phyloP scores from a whole-genome alignment of 2,797 vertebrate species.

The Halcyon leucocephala region DNA sequence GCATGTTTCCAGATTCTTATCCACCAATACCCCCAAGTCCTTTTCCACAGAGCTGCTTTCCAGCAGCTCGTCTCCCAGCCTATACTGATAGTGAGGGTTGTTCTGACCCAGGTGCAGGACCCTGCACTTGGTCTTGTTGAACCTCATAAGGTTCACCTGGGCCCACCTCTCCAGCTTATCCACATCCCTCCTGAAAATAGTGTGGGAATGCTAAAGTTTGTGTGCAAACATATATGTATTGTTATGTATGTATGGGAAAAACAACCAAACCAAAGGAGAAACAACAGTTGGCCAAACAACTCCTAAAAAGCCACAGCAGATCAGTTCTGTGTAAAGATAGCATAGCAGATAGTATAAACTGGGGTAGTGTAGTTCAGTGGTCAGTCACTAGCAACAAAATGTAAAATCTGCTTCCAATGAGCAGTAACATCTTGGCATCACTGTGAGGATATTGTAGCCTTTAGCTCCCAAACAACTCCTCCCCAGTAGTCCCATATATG shows the following conservation, averaged over 20 bases:
- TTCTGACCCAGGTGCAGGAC: no score
- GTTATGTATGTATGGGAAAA: background rate
- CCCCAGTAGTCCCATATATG: background rate
- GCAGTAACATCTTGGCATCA: background rate
- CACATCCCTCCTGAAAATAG: no score
- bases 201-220: background rate
- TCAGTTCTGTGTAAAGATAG: background rate
- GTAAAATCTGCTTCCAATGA: background rate
- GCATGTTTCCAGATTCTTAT: no score
- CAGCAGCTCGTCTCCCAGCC: no score
- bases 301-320: background rate
- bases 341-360: background rate
- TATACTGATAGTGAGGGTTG: no score
- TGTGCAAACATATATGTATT: background rate
- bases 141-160: no score
- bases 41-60: no score
- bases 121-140: no score
- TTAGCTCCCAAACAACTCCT: background rate
- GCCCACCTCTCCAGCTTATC: no score
- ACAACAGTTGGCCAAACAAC: background rate
- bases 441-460: background rate
- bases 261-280: background rate
- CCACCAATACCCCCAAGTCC: no score
- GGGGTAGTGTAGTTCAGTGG: background rate
- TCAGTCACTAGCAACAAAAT: background rate